Evolutionary conservation across 92 coral and sea anemone species (phyloP).

Genomic region (Epizoanthus illoricatus): DNA sequence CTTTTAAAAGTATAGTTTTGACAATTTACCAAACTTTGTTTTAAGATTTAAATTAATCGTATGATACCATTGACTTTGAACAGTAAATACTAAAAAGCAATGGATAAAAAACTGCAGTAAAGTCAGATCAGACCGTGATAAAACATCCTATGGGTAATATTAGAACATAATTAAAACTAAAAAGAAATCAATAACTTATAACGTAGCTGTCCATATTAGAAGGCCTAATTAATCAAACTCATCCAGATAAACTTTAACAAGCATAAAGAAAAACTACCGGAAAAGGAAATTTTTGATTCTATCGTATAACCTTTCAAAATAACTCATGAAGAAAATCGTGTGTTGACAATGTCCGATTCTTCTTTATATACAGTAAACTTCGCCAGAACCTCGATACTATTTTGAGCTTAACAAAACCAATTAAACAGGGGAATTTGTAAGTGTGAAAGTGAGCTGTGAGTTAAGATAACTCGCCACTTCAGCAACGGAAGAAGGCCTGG

Average conservation of each 20-base stretch:
- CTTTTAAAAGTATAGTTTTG: no score
- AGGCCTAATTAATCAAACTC: background rate
- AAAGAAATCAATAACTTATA: background rate
- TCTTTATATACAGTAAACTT: constrained; percentile 3
- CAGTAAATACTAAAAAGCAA: background rate
- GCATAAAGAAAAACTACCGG: background rate
- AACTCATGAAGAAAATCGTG: background rate
- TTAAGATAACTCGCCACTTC: background rate
- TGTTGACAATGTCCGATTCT: background rate
- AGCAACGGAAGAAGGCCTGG: background rate
- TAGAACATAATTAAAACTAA: background rate
- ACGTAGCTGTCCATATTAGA: no score
- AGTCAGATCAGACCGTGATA: constrained; percentile 33
- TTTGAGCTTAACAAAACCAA: background rate
- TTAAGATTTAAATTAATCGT: no score
- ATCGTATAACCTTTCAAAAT: background rate
- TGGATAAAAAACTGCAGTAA: background rate
- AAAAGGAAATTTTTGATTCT: background rate
- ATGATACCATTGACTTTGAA: background rate
- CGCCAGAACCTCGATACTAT: constrained; percentile 8
- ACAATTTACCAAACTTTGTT: no score
- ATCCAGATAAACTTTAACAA: background rate
- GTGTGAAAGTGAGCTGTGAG: constrained; percentile 2
- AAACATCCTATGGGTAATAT: constrained; percentile 37
- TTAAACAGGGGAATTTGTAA: constrained; percentile 1